Conservation (phyloP, 2,113 vertebrate genomes). For the Calonectris borealis region DNA sequence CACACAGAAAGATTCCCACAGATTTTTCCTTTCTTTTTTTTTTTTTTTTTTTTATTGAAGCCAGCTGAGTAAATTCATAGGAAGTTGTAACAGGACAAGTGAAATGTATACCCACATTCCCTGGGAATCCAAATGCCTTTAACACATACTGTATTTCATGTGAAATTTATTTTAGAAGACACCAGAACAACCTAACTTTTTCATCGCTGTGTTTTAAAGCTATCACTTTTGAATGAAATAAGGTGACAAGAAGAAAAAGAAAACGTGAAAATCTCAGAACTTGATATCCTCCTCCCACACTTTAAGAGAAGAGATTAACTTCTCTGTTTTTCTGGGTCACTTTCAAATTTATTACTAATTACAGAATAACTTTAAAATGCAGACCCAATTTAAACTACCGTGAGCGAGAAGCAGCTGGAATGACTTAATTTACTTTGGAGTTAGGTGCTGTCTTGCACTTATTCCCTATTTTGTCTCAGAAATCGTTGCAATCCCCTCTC, state of each 20-base stretch:
- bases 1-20: constrained; percentile 75
- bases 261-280: constrained; percentile 5
- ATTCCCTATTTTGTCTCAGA: background rate
- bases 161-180: constrained; percentile 61
- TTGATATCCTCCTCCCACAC: background rate
- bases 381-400: background rate
- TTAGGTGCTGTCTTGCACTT: background rate
- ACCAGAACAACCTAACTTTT: constrained; percentile 1
- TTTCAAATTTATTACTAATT: constrained; percentile 53
- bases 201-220: constrained; percentile 24
- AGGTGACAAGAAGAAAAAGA: constrained; percentile 32
- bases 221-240: constrained; percentile 42
- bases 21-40: constrained; percentile 27
- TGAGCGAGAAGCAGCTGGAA: constrained; percentile 27
- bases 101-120: constrained; percentile 71
- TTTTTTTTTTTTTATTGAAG: constrained; percentile 62
- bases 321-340: constrained; percentile 18
- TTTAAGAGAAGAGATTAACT: constrained; percentile 34
- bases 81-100: constrained; percentile 67
- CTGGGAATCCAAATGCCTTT: constrained; percentile 63
- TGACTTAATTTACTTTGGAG: constrained; percentile 7
- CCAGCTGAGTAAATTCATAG: constrained; percentile 76
- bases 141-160: constrained; percentile 47
- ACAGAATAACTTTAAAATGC: constrained; percentile 31
- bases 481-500: background rate